Base-by-base conservation (phyloP, 2,888 invertebrate species). In the Amblyjoppa proteus region DNA sequence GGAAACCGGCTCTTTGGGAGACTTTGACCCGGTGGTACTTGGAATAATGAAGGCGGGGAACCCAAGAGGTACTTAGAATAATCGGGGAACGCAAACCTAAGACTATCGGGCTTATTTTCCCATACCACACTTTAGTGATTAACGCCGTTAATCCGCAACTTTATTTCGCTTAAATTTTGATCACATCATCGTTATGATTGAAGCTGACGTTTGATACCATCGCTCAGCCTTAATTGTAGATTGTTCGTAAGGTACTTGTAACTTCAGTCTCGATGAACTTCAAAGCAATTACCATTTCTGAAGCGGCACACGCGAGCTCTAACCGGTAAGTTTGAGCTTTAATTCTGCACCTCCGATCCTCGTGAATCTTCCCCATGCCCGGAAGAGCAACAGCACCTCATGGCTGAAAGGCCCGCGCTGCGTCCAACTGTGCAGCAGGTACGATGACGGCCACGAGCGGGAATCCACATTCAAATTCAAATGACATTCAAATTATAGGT, bases 401-500 rank as follows among this genome's bases (percentile, higher is more conserved):
- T 31, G 56, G 56, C 41, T 75, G 74, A 34, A 7, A n/a, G 28
- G 31, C 64, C 70, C 45, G 25, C 20, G 38, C 16, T 20, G 56
- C 45, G 61, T 25, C 28, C 45, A 53, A 61, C 68, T 58, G 75
- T 45, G 38, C 28, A 31, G 56, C 66, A 45, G 34, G 51, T 41
- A 80, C 49, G 31, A 71, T 61, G 49, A 77, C 53, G 80, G 75
- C 64, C 38, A 13, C 66, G 49, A 45, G 56, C 56, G 9, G 77
- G 34, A 61, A 68, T n/a, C 74, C 78, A 58, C 76, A 85, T 88
- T 88, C 87, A 87, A 77, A 89, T 89, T 89, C 88, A 88, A 89
- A 89, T 88, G 83, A 87, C 81, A 78, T 86, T 87, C 83, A 83
- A 85, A 88, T 89, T 89, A 87, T 84, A 79, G 84, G 85, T 84